Evolutionary conservation across 2,113 vertebrate genomes (phyloP).

Genomic region (Pavo muticus): DNA sequence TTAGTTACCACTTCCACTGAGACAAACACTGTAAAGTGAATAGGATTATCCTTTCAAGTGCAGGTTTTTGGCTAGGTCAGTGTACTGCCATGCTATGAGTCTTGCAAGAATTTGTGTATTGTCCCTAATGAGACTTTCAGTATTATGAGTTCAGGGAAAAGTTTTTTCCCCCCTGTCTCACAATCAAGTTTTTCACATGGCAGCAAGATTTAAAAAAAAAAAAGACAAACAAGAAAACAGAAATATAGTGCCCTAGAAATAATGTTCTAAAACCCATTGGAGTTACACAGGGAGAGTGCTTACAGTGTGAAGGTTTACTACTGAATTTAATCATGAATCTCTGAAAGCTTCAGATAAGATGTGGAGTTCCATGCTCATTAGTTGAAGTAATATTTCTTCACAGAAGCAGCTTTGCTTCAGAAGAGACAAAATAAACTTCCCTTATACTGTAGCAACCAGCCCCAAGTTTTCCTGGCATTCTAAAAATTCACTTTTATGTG

Average conservation of each 20-base stretch:
- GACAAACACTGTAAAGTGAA: background rate
- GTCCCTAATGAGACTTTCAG: background rate
- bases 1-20: background rate
- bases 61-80: background rate
- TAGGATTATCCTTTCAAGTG: background rate
- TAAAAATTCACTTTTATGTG: background rate
- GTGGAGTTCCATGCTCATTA: background rate
- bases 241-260: background rate
- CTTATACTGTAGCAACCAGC: rapidly evolving
- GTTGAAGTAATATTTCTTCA: background rate
- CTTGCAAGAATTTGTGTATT: background rate
- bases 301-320: background rate
- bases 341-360: background rate
- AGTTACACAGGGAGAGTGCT: background rate
- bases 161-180: background rate
- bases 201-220: background rate
- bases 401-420: background rate
- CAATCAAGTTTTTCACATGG: background rate
- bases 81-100: background rate
- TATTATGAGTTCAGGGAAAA: background rate
- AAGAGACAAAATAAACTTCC: background rate
- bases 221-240: background rate
- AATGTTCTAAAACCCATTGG: background rate
- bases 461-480: background rate
- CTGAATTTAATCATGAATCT: background rate